A percentile compares a stretch with the other conserved stretches of the same genome.
phyloP scores from a whole-genome alignment of 1,140 invertebrate species.

The Pemphigus obesinymphae region DNA sequence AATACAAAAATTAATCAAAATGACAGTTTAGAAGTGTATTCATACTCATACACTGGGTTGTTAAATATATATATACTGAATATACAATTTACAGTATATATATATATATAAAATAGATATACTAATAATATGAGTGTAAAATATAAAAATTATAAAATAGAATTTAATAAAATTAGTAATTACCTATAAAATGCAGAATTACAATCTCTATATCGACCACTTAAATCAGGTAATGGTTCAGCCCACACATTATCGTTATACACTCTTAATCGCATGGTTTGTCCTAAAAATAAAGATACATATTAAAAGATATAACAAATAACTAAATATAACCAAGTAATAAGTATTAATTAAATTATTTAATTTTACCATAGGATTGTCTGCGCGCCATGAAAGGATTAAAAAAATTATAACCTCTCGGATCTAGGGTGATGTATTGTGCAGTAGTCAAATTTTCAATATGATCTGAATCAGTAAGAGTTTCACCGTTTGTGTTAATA shows the following conservation, averaged over 20 bases:
- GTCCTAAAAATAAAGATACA: neutral
- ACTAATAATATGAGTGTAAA: too few species aligned
- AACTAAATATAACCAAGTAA: too few species aligned
- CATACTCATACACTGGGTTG: too few species aligned
- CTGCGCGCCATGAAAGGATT: neutral
- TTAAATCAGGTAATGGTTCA: constrained; percentile 24
- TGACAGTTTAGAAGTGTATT: too few species aligned
- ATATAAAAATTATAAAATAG: too few species aligned
- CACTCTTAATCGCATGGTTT: neutral
- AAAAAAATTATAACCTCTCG: neutral
- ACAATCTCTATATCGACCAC: constrained; percentile 21
- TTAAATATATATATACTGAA: too few species aligned
- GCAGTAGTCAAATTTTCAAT: too few species aligned
- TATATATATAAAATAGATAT: too few species aligned
- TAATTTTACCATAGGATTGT: neutral
- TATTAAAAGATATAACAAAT: neutral
- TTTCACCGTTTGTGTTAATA: neutral
- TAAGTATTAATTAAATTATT: neutral
- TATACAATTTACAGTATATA: too few species aligned
- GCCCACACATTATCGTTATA: neutral
- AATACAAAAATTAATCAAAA: too few species aligned
- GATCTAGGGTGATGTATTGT: neutral
- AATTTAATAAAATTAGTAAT: too few species aligned
- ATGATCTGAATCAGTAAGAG: too few species aligned
- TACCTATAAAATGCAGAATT: constrained; percentile 10